Evolutionary conservation across 1,140 invertebrate genomes (phyloP), one percentile per base, ranked within the genome.

Genomic region (Piezodorus guildinii): DNA sequence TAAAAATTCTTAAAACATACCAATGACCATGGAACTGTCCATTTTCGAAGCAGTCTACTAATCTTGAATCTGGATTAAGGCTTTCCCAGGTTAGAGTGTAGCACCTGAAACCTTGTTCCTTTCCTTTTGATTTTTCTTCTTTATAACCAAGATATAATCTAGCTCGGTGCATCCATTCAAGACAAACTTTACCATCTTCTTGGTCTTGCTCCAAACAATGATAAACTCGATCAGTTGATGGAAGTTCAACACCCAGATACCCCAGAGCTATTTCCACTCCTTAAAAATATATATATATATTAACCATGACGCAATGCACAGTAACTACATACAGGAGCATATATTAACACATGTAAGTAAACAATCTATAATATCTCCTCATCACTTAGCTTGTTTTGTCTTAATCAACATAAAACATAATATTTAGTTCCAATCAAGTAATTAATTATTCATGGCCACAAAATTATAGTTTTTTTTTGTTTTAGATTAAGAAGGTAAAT

Each of bases 71-170:
- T 19, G 80, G 74, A 16, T 80, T 72, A 1, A 89, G 73, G 23
- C 87, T 83, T 70, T 88, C 79, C 91, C 91, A 94, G n/a, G 84
- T 80, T 0, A 93, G 74, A 19, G 84, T 82, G 69, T 93, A 93
- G 70, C 91, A 94, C 10, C 85, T 80, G 21, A 70, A 61, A 9
- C 64, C 67, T 14, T 46, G 61, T 16, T 60, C 51, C 43, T 52
- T 67, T 23, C 23, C 23, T 25, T 56, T 21, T 25, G 23, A 56
- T 60, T 69, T 60, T 44, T 66, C 64, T 2, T 80, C 78, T 23
- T 82, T 75, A 62, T 78, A 78, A 58, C 81, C 81, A 49, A 93
- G 74, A 67, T 89, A 88, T 3, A 93, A 76, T 3, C 88, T 74
- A 0, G 85, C 84, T 52, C 83, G 78, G 25, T 85, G 77, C 66